Conservation (phyloP, 1,140 invertebrate species). For the Drosophila tani region DNA sequence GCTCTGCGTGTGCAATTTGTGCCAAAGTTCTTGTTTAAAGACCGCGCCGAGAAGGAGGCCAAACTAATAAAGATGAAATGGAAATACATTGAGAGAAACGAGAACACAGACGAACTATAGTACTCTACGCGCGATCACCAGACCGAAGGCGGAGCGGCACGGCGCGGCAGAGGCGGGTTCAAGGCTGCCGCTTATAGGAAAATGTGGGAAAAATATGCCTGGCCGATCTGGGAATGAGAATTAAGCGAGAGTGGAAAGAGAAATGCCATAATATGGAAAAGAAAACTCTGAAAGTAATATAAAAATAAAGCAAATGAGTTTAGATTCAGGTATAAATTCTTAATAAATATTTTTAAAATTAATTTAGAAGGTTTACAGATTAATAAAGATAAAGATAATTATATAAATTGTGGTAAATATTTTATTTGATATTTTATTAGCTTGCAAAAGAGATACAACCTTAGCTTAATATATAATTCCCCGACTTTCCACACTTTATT, state of each 20-base stretch:
- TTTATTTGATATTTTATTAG: too few species aligned
- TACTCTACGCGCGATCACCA: slow-evolving; percentile 13
- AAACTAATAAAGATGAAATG: slow-evolving; percentile 63
- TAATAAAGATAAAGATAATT: too few species aligned
- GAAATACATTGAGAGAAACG: slow-evolving; percentile 54
- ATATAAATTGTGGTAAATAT: background rate
- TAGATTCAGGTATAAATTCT: too few species aligned
- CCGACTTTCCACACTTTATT: background rate
- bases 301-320: background rate
- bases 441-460: too few species aligned
- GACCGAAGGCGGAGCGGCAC: slow-evolving; percentile 16
- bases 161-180: slow-evolving; percentile 16
- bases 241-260: background rate
- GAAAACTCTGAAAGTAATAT: background rate
- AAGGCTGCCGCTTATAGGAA: slow-evolving; percentile 32
- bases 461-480: too few species aligned
- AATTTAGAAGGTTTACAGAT: too few species aligned
- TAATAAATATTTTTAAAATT: background rate
- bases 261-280: background rate
- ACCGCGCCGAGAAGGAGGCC: slow-evolving; percentile 51
- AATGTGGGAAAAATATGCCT: slow-evolving; percentile 30
- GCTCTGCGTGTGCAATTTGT: slow-evolving; percentile 53
- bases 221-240: slow-evolving; percentile 2
- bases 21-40: slow-evolving; percentile 61
- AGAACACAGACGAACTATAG: slow-evolving; percentile 44